Base-by-base conservation (phyloP, 23 tunicate genomes). In the Trididemnum clinides region DNA sequence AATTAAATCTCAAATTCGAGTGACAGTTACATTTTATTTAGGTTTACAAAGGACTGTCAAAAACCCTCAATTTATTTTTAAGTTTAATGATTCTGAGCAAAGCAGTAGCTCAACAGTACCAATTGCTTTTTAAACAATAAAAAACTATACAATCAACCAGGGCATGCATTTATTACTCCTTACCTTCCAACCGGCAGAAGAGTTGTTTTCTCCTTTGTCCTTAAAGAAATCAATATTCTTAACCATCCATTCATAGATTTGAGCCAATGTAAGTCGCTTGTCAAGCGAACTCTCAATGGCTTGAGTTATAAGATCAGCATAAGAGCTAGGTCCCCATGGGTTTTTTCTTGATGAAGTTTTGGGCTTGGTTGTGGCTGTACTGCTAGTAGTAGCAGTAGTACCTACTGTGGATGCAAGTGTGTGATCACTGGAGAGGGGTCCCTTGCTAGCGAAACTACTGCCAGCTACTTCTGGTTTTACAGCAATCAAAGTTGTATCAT, bases 151-250 rank as follows among this genome's bases (percentile, higher is more conserved):
- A n/a, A n/a, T n/a, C n/a, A n/a, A n/a, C n/a, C n/a, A n/a, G n/a
- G n/a, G n/a, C n/a, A n/a, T n/a, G n/a, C n/a, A n/a, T n/a, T 10
- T 44, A 59, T 12, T 15, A 35, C 39, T 28, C 7, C 81, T 5
- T 79, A 92, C 97, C 92, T 95, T 95, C 99, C 99, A 95, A 18
- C 99, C 99, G 65, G 95, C 95, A 36, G 97, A 91, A 1, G 95
- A 90, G 63, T 95, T 95, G 91, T 91, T 90, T 29, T 95, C 99
- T 38, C 99, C 99, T 51, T 95, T 95, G 71, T 95, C 99, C 39
- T 95, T 89, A 64, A 95, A 95, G 84, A 90, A 90, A 1, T 90
- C 82, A 37, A 95, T 82, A 87, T 95, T 95, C 76, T 90, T 90
- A 23, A 90, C 96, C 89, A 95, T 90, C 99, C 99, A 95, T 30